These are phyloP conservation scores for Onthophagus sagittarius DNA, from an alignment of 2,888 invertebrate genomes.

Conservation along the genomic window DNA sequence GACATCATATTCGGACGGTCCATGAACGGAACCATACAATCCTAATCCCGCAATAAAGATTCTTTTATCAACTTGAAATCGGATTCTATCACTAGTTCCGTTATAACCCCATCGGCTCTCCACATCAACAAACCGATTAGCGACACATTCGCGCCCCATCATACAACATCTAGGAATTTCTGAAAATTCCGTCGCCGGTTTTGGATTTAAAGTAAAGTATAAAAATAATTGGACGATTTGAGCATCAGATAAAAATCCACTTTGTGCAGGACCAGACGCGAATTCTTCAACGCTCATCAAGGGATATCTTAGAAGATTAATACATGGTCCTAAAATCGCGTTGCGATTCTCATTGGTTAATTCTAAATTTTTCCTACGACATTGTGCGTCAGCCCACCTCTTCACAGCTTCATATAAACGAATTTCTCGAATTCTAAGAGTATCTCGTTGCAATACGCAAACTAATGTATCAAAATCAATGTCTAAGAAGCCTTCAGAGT, in stretches of 20 bases:
- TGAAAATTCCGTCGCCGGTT: conserved; percentile 68
- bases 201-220: conserved; percentile 71
- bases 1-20: conserved; percentile 73
- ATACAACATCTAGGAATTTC: conserved; percentile 71
- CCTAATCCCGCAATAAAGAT: conserved; percentile 84
- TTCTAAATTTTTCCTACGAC: conserved; percentile 61
- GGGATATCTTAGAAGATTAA: conserved; percentile 71
- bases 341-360: conserved; percentile 67
- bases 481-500: conserved; percentile 77
- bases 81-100: conserved; percentile 76
- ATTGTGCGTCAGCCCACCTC: conserved; percentile 74
- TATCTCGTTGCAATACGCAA: conserved; percentile 72
- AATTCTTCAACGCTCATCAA: conserved; percentile 85
- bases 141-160: conserved; percentile 74
- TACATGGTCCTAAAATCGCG: conserved; percentile 62
- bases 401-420: conserved; percentile 72
- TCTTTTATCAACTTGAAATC: conserved; percentile 75
- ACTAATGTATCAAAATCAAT: conserved; percentile 76
- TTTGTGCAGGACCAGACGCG: conserved; percentile 71
- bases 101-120: conserved; percentile 76
- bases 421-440: conserved; percentile 72
- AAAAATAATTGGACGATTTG: conserved; percentile 72
- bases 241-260: conserved; percentile 69
- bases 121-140: conserved; percentile 68
- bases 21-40: conserved; percentile 77